Base-by-base conservation (phyloP, 2,113 vertebrate genomes). In the Lepus europaeus region DNA sequence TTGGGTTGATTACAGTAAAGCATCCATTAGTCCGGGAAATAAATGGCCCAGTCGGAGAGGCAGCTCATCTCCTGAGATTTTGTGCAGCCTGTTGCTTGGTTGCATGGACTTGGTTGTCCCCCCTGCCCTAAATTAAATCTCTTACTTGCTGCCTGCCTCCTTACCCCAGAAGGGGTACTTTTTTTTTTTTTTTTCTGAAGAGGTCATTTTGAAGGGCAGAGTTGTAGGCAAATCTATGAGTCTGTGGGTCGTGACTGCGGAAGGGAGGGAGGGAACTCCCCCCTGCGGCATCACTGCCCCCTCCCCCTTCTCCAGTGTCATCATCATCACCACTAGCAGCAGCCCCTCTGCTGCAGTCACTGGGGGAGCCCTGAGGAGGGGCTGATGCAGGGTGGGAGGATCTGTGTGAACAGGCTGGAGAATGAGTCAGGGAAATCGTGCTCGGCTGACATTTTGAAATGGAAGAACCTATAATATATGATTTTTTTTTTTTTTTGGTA, bases 191-290 rank as follows among this genome's bases (percentile, higher is more conserved):
- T 81, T 69, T 51, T 25, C 25, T 27, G 74, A 95, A 97, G 98
- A 99, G 99, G 99, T 99, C 99, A 98, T 95, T 97, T 76, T 99
- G 99, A 99, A 99, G 99, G 99, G 98, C 99, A 96, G 74, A 90
- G 95, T 97, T 97, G 96, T 96, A 94, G 96, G 95, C 92, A 94
- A 80, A 96, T 97, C 89, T 88, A 3, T 63, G 45, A 45, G 45
- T 45, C 45, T 45, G 94, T 59, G 94, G 95, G 94, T 98, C 97
- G 97, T 97, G 98, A 97, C 97, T 97, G 97, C 89, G 22, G 94
- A 76, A 76, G 83, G 79, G 56, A 53, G 59, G 96, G 91, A 90
- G 94, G 97, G 92, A 87, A 90, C 93, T 76, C 89, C 74, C 89
- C 87, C 70, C 49, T 31, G 53, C 95, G 20, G 87, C 95, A 97